Conservation (phyloP, 2,888 invertebrate species). For the Maniola hyperantus region DNA sequence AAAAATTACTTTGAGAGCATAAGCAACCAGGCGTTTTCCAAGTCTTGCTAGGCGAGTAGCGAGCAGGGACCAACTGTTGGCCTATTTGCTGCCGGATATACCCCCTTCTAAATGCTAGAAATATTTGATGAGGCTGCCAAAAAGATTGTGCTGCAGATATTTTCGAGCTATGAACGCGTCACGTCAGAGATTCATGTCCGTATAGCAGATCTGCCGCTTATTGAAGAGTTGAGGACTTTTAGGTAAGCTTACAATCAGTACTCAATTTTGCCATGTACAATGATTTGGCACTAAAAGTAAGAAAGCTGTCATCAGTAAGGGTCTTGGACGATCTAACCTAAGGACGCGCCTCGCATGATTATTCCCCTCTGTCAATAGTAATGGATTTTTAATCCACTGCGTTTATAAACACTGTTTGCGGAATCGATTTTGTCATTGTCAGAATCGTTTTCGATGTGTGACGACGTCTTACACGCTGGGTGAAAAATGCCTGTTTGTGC, state of each 20-base stretch:
- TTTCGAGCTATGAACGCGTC: conserved; percentile 97
- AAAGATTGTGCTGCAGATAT: conserved; percentile 95
- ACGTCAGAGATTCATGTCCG: conserved; percentile 97
- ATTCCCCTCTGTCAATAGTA: too few relatives aligned
- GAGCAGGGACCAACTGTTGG: conserved; percentile 90
- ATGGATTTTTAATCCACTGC: too few relatives aligned
- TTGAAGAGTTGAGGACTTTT: conserved; percentile 96
- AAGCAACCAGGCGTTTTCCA: neutral
- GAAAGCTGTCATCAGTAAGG: neutral
- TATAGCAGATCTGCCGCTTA: conserved; percentile 96
- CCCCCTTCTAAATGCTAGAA: conserved; percentile 97
- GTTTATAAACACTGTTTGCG: too few relatives aligned
- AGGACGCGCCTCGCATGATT: too few relatives aligned
- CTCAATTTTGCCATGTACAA: neutral
- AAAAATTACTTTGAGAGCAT: neutral
- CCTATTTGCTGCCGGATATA: conserved; percentile 98
- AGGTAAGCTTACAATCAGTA: neutral
- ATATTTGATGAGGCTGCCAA: conserved; percentile 98
- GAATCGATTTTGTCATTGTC: too few relatives aligned
- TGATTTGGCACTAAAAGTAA: too few relatives aligned
- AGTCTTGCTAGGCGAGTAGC: too few relatives aligned
- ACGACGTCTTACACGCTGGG: too few relatives aligned
- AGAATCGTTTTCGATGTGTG: too few relatives aligned
- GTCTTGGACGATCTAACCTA: too few relatives aligned
- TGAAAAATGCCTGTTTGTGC: too few relatives aligned